Evolutionary conservation across 92 coral and sea anemone genomes (phyloP), one percentile per base, ranked within the genome.

Genomic region (Meandrina meandrites): DNA sequence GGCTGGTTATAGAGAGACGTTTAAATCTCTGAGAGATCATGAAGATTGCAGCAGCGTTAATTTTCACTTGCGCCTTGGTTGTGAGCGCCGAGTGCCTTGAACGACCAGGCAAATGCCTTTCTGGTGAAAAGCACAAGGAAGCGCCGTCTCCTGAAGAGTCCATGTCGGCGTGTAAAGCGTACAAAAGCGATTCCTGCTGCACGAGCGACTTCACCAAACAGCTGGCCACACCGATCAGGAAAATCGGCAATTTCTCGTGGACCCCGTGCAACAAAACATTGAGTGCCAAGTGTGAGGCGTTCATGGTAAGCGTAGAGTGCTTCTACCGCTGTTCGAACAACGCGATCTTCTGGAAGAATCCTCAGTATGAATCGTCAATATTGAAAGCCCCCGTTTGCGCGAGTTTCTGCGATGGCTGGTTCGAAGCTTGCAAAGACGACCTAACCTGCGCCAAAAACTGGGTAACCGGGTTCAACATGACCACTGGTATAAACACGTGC

Each of bases 261-360:
- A 86, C 84, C 30, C 89, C 75, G 51, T 92, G 94, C 79, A 85
- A 88, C 45, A 86, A 86, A 6, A 36, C 88, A 14, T 69, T 92
- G 72, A 89, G 83, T n/a, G 34, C 80, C 51, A 75, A 37, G 60
- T 92, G 94, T 57, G 90, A 92, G 69, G 78, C 80, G 5, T 92
- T 76, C 73, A 86, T 89, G 94, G 78, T 92, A 24, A 57, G 34
- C 32, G 86, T 92, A 27, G 91, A 92, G 62, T 92, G 94, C 34
- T 92, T 92, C 48, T 92, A 92, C 81, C 90, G 92, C 47, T 92
- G 94, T 73, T 92, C 92, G 12, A 91, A 86, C 12, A 86, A 89
- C 58, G 87, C 90, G 12, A 82, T 81, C 37, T 90, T 81, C 77
- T 92, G 92, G 91, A 31, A 74, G 13, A 84, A 89, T 54, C 92